Evolutionary conservation across 2,797 vertebrate genomes (phyloP), one percentile per base, ranked within the genome.

Genomic region (Epinephelus awoara): DNA sequence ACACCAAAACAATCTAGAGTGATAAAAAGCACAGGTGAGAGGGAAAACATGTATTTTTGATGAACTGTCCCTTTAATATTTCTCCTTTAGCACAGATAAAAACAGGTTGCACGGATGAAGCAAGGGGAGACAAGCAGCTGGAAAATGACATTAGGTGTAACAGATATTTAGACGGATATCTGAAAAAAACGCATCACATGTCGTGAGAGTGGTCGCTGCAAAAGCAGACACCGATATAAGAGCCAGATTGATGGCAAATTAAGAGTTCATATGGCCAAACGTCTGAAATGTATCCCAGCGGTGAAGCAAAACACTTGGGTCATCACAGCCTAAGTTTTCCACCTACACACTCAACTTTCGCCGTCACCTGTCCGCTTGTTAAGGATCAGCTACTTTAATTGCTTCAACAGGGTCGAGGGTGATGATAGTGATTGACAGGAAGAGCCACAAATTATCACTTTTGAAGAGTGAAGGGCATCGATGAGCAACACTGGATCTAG

Each of bases 241-340:
- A 90, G 76, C 65, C 66, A 76, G 92, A 93, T 83, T 77, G 21
- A 91, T 84, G 46, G 27, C 83, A 85, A 78, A 78, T 78, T 68
- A 83, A 73, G 47, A 50, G 23, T 83, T 89, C 49, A 63, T 44
- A 64, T 59, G 29, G 67, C 62, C 61, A 58, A 71, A 80, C 49
- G 38, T 62, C 59, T 76, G 83, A 85, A 86, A 94, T 70, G 18
- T 21, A 86, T 82, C 72, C 65, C 17, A 11, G 59, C 23, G 49
- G 51, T 47, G 56, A 75, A 67, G 72, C 49, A 75, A 80, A 84
- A 75, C 38, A 63, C 61, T 13, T 7, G 19, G 25, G 65, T 51
- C 71, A 88, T 25, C 52, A 2, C 40, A 34, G 42, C 38, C 46
- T 80, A 21, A 75, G 9, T 75, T 46, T 79, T 44, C 63, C 63